These are phyloP conservation scores for Pyrgilauda ruficollis DNA, from an alignment of 2,113 vertebrate species.

Conservation along the genomic window DNA sequence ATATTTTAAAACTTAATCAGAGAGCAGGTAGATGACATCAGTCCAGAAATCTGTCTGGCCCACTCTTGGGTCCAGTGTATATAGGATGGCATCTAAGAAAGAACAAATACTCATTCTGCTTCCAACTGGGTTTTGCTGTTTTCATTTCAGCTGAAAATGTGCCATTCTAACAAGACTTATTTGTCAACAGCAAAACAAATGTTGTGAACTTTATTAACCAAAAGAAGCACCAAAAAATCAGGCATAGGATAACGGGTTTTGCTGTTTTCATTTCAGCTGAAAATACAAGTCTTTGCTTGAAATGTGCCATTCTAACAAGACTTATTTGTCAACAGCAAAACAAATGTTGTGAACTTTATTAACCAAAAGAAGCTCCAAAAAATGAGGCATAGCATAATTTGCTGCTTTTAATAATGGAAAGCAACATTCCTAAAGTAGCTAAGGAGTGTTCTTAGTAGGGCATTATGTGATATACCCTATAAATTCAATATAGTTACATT, in stretches of 20 bases:
- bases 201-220: background rate
- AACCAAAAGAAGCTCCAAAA: background rate
- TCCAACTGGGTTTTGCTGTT: background rate
- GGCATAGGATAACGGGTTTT: background rate
- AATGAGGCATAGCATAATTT: background rate
- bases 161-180: background rate
- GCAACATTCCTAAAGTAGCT: background rate
- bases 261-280: background rate
- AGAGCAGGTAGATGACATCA: fast-evolving
- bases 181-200: background rate
- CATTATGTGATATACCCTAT: background rate
- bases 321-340: background rate
- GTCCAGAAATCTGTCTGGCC: background rate
- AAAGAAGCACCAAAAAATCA: background rate
- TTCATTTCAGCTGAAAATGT: background rate
- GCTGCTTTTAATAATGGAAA: background rate
- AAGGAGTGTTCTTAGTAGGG: background rate
- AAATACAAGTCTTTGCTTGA: background rate
- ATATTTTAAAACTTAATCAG: background rate
- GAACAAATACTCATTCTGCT: background rate
- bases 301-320: background rate
- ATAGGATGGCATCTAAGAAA: background rate
- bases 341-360: background rate
- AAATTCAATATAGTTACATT: background rate
- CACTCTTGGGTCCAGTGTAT: background rate